Evolutionary conservation across 2,888 invertebrate genomes (phyloP), one percentile per base, ranked within the genome.

Genomic region (Hyposoter didymator): DNA sequence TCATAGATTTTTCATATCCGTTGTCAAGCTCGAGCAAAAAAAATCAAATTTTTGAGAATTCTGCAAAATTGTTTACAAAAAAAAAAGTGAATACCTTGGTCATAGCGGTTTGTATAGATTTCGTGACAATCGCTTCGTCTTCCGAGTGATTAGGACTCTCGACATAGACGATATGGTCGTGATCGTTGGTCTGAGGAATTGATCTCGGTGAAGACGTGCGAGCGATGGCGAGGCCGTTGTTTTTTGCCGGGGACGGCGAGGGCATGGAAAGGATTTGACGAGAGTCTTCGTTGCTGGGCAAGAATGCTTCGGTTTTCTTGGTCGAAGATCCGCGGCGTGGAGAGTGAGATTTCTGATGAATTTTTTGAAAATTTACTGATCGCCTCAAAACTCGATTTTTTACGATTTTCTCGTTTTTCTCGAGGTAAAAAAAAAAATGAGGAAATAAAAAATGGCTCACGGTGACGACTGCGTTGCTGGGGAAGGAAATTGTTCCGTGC

Each of bases 101-200:
- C 92, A 96, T 96, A 7, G 96, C 96, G 64, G 95, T 95, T 91
- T 95, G 95, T 89, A 96, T 96, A 89, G 95, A 96, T 92, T 96
- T 96, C 45, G 96, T 96, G 1, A 97, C 92, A 86, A 96, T 94
- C 84, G 96, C 95, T 12, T 95, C 95, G 62, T 96, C 95, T 88
- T 95, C 95, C 84, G 96, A 95, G 88, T 96, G 91, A 91, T 95
- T 95, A 75, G 96, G 96, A 82, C 95, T 95, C 75, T 95, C 95
- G 90, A 96, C 96, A 0, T 96, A 96, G 0, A 95, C 74, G 78
- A 80, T 78, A 70, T 76, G 73, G 55, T 72, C 80, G n/a, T 70
- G 75, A 32, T 69, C 62, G 28, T 62, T 78, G 52, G n/a, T 76
- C 14, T 47, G 45, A 6, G 49, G 66, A 73, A 64, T 64, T 22